Percentiles rank a stretch among this genome's conserved stretches.
Evolutionary conservation across 1,140 invertebrate species (phyloP).

Genomic region (Formica selysi): DNA sequence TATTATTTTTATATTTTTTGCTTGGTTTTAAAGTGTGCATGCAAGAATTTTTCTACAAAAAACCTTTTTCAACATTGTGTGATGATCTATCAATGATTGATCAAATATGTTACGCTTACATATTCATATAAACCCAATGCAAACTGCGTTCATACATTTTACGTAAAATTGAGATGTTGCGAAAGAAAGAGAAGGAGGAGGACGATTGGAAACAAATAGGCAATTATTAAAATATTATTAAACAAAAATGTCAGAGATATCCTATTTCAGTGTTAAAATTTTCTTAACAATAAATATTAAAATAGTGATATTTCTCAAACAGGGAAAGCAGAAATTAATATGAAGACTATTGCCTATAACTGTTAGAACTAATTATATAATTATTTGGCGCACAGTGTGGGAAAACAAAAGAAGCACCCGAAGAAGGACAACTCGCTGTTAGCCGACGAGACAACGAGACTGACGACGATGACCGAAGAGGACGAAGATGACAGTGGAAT

Average conservation of each 20-base stretch:
- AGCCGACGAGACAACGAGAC: constrained; percentile 83
- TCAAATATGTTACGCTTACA: not conserved
- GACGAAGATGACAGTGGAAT: constrained; percentile 87
- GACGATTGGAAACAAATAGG: not conserved
- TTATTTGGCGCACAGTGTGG: constrained; percentile 72
- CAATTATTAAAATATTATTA: not conserved
- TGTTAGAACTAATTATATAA: not conserved
- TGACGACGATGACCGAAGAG: constrained; percentile 86
- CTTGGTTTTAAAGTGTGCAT: not conserved
- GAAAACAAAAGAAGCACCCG: constrained; percentile 82
- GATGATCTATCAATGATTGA: not conserved
- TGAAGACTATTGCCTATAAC: not conserved
- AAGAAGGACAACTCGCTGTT: constrained; percentile 81
- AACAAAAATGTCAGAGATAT: not conserved
- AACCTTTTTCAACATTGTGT: not conserved
- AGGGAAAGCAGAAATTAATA: not conserved
- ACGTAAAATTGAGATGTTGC: not conserved
- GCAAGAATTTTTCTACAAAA: not conserved
- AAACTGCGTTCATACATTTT: not conserved
- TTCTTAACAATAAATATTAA: not conserved
- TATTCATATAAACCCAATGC: constrained; percentile 2
- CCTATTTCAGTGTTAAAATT: not conserved
- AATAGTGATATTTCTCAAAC: not conserved
- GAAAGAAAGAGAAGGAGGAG: too few relatives aligned
- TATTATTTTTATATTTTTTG: constrained; percentile 5